A percentile compares a stretch with the other conserved stretches of the same genome.
Evolutionary conservation across 2,797 vertebrate genomes (phyloP).

Genomic region (Tragopan temminckii): DNA sequence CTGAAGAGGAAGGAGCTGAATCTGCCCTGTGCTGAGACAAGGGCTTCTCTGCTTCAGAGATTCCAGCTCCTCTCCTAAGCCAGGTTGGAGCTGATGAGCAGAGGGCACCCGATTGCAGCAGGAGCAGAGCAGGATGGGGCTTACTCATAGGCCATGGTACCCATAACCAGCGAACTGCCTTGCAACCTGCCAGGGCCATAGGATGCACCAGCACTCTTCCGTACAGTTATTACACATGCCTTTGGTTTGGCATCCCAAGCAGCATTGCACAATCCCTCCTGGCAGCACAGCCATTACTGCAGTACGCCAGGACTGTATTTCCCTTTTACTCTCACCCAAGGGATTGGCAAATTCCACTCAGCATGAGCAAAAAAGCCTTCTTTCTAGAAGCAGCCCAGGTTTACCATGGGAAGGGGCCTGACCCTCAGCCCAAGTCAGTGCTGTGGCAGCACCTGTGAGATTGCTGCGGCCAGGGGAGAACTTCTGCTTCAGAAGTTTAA

Average conservation of each 20-base stretch:
- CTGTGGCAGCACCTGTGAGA: background rate
- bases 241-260: background rate
- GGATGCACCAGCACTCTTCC: background rate
- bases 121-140: fast-evolving
- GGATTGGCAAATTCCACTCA: background rate
- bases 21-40: background rate
- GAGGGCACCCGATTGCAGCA: background rate
- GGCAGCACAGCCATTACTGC: fast-evolving
- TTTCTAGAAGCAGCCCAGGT: background rate
- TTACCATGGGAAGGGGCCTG: background rate
- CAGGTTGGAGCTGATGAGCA: background rate
- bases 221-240: fast-evolving
- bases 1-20: background rate
- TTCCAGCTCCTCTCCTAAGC: background rate
- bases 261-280: background rate
- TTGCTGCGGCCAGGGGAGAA: background rate
- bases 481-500: slow-evolving; percentile 21
- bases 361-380: background rate
- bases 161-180: background rate
- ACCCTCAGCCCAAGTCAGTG: background rate
- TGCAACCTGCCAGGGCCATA: fast-evolving
- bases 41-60: background rate
- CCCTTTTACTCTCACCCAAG: background rate
- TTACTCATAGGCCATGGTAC: background rate
- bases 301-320: background rate